Conservation (phyloP, 2,113 vertebrate genomes). For the Oncorhynchus tshawytscha region DNA sequence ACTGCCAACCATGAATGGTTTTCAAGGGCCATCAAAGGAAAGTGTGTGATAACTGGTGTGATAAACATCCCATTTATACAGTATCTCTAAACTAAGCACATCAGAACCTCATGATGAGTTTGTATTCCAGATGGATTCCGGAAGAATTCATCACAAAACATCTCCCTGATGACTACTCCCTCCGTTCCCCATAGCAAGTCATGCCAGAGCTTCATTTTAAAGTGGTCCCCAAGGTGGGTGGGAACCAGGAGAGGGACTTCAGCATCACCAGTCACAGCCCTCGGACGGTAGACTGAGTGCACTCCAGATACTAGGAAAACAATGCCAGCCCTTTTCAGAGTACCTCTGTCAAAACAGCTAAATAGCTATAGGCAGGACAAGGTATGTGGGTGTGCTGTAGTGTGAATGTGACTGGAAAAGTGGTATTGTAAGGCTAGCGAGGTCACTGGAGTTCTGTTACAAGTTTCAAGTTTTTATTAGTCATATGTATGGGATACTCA, state of each 20-base stretch:
- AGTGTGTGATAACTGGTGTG: not conserved
- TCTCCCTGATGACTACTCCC: too few relatives aligned
- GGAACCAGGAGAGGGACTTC: not conserved
- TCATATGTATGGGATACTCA: too few relatives aligned
- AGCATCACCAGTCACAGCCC: not conserved
- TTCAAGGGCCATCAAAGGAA: not conserved
- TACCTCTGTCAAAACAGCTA: too few relatives aligned
- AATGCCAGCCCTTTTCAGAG: not conserved
- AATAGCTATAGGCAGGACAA: too few relatives aligned
- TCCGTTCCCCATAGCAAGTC: not conserved
- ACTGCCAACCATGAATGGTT: slow-evolving; percentile 1
- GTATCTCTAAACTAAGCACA: not conserved
- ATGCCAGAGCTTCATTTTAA: not conserved
- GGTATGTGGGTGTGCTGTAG: too few relatives aligned
- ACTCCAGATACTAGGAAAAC: not conserved
- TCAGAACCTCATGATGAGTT: not conserved
- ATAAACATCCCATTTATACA: not conserved
- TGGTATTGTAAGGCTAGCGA: too few relatives aligned
- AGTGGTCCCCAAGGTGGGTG: not conserved
- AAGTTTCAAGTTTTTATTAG: too few relatives aligned
- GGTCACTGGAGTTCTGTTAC: too few relatives aligned
- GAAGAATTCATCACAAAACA: not conserved
- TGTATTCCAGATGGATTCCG: not conserved
- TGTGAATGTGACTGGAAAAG: too few relatives aligned
- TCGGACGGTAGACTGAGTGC: not conserved